Conservation (phyloP, 2,888 invertebrate genomes). For the Argynnis bischoffii region DNA sequence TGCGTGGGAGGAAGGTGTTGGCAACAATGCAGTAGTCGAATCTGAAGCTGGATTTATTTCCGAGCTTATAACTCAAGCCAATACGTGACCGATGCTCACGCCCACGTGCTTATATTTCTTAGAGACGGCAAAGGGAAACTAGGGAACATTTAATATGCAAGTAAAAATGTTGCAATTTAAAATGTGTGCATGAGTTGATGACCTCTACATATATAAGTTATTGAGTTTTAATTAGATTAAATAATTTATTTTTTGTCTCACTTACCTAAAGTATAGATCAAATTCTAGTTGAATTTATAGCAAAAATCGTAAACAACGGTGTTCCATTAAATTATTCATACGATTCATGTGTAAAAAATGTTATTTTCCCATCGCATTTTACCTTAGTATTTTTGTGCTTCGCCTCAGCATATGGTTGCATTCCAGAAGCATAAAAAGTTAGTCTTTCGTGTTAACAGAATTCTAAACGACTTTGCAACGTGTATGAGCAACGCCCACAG, state of each 20-base stretch:
- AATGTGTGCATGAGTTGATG: too few relatives aligned
- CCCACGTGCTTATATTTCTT: constrained; percentile 50
- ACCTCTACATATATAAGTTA: too few relatives aligned
- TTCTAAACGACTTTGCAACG: constrained; percentile 24
- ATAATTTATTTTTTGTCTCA: too few relatives aligned
- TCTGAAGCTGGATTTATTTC: constrained; percentile 69
- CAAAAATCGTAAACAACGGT: too few relatives aligned
- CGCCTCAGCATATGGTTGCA: constrained; percentile 8
- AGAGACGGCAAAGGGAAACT: constrained; percentile 7
- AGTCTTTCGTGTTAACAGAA: constrained; percentile 24
- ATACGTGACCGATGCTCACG: constrained; percentile 80
- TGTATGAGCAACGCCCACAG: constrained; percentile 25
- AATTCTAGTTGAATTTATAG: background rate
- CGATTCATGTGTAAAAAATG: background rate
- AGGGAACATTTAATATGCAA: constrained; percentile 10
- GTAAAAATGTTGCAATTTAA: too few relatives aligned
- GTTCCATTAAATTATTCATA: background rate
- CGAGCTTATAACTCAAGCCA: constrained; percentile 72
- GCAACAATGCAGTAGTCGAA: constrained; percentile 46
- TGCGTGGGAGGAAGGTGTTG: constrained; percentile 61
- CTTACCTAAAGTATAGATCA: background rate
- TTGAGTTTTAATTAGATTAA: too few relatives aligned
- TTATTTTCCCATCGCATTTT: background rate
- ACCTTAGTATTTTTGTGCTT: background rate
- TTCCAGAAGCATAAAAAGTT: constrained; percentile 12